phyloP scores from a whole-genome alignment of 53 echinoderm and acorn worm genomes.

The Holothuria leucospilota region DNA sequence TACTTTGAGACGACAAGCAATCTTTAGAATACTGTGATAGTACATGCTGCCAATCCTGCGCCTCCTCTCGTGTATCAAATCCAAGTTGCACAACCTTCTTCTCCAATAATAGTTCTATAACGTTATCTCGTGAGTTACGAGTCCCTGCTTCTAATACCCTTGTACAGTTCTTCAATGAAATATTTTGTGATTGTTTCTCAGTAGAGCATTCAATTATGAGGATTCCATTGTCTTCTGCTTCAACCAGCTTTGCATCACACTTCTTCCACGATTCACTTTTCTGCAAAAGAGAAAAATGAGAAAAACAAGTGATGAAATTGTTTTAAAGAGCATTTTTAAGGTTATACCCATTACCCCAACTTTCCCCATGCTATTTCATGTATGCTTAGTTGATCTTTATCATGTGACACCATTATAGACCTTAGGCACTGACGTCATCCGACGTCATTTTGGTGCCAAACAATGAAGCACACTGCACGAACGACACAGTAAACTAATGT shows the following conservation, averaged over 20 bases:
- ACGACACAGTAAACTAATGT: no score
- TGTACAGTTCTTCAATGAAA: constrained; percentile 9
- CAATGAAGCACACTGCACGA: no score
- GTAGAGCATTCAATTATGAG: constrained; percentile 7
- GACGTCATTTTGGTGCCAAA: no score
- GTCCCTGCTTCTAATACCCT: constrained; percentile 13
- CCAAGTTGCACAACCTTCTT: constrained; percentile 16
- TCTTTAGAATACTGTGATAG: constrained; percentile 33
- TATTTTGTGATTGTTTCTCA: background rate
- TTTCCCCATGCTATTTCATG: no score
- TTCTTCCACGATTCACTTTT: constrained; percentile 33
- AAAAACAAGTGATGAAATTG: background rate
- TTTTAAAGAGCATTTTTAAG: no score
- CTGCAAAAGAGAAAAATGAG: background rate
- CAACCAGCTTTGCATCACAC: constrained; percentile 29
- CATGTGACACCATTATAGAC: no score
- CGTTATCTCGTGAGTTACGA: constrained; percentile 22
- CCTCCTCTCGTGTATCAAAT: constrained; percentile 17
- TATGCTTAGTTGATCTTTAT: no score
- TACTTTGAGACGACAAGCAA: background rate
- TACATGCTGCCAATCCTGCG: constrained; percentile 11
- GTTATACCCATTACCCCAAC: no score
- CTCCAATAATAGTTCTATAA: constrained; percentile 27
- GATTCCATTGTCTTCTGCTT: constrained; percentile 30
- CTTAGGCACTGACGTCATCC: no score